Conservation (phyloP, 2,888 invertebrate genomes). For the Seira musarum region DNA sequence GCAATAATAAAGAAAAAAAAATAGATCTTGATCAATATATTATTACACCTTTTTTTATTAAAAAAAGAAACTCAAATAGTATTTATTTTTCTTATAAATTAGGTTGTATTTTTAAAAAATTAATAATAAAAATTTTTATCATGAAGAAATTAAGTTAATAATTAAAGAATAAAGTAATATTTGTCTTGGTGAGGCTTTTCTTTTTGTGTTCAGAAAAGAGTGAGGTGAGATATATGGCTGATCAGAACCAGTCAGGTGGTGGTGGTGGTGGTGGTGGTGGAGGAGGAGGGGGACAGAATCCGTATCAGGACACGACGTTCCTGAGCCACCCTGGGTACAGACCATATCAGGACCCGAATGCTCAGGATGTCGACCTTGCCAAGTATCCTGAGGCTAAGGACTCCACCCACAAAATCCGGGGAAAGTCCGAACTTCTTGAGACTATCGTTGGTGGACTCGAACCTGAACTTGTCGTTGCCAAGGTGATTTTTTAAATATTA, state of each 20-base stretch:
- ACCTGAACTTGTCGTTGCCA: conserved; percentile 93
- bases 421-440: conserved; percentile 88
- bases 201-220: neutral
- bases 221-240: conserved; percentile 18
- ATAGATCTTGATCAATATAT: too few relatives aligned
- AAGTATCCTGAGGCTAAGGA: conserved; percentile 85
- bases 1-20: too few relatives aligned
- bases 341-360: conserved; percentile 87
- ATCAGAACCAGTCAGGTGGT: conserved; percentile 27
- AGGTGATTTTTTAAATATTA: conserved; percentile 75
- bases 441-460: conserved; percentile 86
- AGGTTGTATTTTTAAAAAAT: too few relatives aligned
- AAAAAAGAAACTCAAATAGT: too few relatives aligned
- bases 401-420: conserved; percentile 91
- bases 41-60: too few relatives aligned
- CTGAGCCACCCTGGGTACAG: conserved; percentile 73
- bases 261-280: too few relatives aligned
- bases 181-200: too few relatives aligned
- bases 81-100: too few relatives aligned
- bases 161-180: too few relatives aligned
- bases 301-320: conserved; percentile 44
- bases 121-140: too few relatives aligned
- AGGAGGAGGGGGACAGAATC: conserved; percentile 17
- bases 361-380: conserved; percentile 86
- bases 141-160: too few relatives aligned